These are phyloP conservation scores for Chauna torquata DNA, from an alignment of 2,113 vertebrate genomes.

Conservation along the genomic window DNA sequence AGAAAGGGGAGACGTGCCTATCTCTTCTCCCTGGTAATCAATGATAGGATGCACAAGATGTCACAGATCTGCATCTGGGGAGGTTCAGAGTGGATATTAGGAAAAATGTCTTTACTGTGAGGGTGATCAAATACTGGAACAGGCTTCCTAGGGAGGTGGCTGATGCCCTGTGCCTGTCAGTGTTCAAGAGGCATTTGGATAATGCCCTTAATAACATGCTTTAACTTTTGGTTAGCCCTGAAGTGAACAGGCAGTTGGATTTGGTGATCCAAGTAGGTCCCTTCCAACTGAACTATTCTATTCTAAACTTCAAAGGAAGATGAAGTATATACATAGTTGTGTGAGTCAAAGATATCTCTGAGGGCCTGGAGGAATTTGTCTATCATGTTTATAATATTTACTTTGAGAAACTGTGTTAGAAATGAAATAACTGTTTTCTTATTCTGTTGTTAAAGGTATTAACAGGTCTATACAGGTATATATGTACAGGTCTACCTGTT, in stretches of 20 bases:
- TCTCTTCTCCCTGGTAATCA: no score
- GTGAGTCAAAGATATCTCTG: not conserved
- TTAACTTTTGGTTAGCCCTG: not conserved
- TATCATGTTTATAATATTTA: not conserved
- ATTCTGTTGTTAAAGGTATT: not conserved
- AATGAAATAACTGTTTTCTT: not conserved
- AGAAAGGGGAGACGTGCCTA: no score
- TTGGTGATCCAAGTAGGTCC: not conserved
- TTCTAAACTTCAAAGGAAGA: not conserved
- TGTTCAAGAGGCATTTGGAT: not conserved
- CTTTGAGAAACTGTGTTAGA: not conserved
- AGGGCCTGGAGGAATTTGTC: not conserved
- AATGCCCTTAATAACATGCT: not conserved
- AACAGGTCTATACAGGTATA: not conserved
- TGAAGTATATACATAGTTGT: not conserved
- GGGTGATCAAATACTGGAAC: not conserved
- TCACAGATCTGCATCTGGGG: no score
- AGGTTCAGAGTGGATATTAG: no score
- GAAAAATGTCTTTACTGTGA: no score
- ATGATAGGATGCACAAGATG: no score
- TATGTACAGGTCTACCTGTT: not conserved
- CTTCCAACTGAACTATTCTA: not conserved
- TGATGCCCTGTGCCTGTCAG: not conserved
- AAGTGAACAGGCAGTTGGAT: not conserved
- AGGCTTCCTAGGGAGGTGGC: not conserved